These are phyloP conservation scores for Chondrosia reniformis DNA, from an alignment of 37 sponge, comb jelly and placozoan genomes.

Conservation along the genomic window DNA sequence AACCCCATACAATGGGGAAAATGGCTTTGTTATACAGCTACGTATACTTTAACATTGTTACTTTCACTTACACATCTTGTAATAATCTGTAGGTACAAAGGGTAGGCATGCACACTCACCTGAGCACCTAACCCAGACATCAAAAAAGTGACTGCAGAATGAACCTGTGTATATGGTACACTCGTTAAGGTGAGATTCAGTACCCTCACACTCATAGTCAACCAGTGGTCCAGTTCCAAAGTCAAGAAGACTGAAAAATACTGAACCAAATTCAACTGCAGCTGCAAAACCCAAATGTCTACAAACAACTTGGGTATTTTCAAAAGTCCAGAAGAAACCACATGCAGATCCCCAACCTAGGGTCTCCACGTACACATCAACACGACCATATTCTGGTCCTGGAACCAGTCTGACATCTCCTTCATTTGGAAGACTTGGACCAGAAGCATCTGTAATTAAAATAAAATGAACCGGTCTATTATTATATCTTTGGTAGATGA, in stretches of 20 bases:
- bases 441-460: not conserved
- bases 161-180: not conserved
- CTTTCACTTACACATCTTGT: too few relatives aligned
- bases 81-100: too few relatives aligned
- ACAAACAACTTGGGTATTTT: not conserved
- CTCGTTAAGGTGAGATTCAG: not conserved
- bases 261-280: not conserved
- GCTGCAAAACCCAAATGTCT: not conserved
- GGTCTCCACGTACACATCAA: not conserved
- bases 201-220: not conserved
- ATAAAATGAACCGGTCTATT: too few relatives aligned
- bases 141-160: not conserved
- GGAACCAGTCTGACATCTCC: not conserved
- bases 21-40: too few relatives aligned
- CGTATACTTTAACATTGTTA: too few relatives aligned
- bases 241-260: not conserved
- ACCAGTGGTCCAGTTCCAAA: not conserved
- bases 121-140: not conserved
- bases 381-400: conserved; percentile 4
- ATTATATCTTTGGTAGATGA: too few relatives aligned
- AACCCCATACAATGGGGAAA: too few relatives aligned
- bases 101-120: too few relatives aligned
- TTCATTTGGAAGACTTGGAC: not conserved
- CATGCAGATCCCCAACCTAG: conserved; percentile 15
- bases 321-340: not conserved